Conservation (phyloP, 1,140 invertebrate genomes). For the Drosophila sulfurigaster region DNA sequence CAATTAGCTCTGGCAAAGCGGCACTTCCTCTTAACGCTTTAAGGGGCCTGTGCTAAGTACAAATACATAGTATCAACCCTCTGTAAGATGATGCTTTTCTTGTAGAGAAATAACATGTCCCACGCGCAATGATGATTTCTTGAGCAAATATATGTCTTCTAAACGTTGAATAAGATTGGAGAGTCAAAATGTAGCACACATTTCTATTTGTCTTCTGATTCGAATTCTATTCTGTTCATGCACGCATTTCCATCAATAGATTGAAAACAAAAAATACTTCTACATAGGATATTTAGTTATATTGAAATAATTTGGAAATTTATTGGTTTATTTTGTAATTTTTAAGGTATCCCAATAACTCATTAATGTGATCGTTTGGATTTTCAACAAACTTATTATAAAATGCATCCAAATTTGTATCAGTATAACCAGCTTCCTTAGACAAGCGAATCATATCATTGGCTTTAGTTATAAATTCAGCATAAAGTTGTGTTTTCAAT, state of each 20-base stretch:
- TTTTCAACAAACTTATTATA: too few relatives aligned
- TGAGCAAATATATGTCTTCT: conserved; percentile 25
- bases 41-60: neutral
- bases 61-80: neutral
- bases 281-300: too few relatives aligned
- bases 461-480: neutral
- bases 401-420: neutral
- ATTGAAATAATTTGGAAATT: too few relatives aligned
- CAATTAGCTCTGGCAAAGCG: conserved; percentile 59
- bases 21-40: conserved; percentile 11
- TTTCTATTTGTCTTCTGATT: too few relatives aligned
- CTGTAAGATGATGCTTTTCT: neutral
- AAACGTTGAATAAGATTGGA: neutral
- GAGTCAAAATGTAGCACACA: too few relatives aligned
- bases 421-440: neutral
- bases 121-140: conserved; percentile 52
- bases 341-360: too few relatives aligned
- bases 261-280: too few relatives aligned
- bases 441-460: neutral
- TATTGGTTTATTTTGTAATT: too few relatives aligned
- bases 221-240: too few relatives aligned
- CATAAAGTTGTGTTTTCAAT: neutral
- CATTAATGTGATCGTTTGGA: too few relatives aligned
- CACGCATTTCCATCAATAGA: too few relatives aligned
- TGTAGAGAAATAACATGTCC: conserved; percentile 6